Percentiles rank a stretch among this genome's conserved stretches.
phyloP scores from a whole-genome alignment of 2,113 vertebrate species.

The Tympanuchus pallidicinctus region DNA sequence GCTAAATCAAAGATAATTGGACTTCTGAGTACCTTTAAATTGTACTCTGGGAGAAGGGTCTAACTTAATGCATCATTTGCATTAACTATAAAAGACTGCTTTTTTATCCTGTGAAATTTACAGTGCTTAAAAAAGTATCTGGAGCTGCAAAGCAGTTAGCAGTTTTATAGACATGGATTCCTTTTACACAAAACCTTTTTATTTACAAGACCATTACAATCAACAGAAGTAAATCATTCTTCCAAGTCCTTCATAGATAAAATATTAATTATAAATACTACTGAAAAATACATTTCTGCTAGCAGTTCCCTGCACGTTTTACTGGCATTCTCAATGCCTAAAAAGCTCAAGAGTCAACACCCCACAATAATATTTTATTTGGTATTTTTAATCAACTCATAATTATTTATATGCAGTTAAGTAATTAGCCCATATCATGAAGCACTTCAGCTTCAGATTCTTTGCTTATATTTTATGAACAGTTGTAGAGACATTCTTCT shows the following conservation, averaged over 20 bases:
- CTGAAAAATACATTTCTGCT: slow-evolving; percentile 31
- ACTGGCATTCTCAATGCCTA: not conserved
- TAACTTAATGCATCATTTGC: slow-evolving; percentile 75
- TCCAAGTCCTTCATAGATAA: slow-evolving; percentile 38
- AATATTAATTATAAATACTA: slow-evolving; percentile 56
- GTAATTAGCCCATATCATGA: not conserved
- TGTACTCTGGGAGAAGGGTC: slow-evolving; percentile 70
- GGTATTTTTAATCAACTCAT: not conserved
- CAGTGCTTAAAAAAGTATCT: slow-evolving; percentile 60
- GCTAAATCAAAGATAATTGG: slow-evolving; percentile 79
- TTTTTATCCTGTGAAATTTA: slow-evolving; percentile 73
- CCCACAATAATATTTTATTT: slow-evolving; percentile 2
- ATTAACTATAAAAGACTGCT: slow-evolving; percentile 66
- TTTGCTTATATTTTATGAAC: not conserved
- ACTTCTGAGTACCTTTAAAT: slow-evolving; percentile 77
- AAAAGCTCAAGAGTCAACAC: not conserved
- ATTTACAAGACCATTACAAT: slow-evolving; percentile 53
- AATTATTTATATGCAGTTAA: slow-evolving; percentile 13
- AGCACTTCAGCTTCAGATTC: not conserved
- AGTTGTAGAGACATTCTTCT: not conserved
- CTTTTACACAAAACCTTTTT: slow-evolving; percentile 48
- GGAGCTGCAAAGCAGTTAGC: slow-evolving; percentile 51
- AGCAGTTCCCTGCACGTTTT: slow-evolving; percentile 35
- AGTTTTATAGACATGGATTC: slow-evolving; percentile 39
- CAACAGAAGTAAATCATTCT: slow-evolving; percentile 61